Evolutionary conservation across 2,888 invertebrate species (phyloP), one percentile per base, ranked within the genome.

Genomic region (Strigamia crassipes): DNA sequence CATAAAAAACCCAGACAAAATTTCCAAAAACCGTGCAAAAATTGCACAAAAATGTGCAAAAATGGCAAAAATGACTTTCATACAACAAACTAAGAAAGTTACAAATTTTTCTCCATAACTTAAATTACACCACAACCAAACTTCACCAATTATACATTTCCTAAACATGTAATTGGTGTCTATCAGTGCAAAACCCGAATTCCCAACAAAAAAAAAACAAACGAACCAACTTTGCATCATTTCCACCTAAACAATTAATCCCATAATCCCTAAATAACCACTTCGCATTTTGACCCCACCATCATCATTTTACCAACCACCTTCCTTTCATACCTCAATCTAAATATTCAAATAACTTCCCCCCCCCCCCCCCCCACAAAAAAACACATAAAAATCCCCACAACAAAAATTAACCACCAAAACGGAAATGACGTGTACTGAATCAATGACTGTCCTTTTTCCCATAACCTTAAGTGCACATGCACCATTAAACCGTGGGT

Each of bases 391-490:
- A n/a, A n/a, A 27, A 27, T n/a, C n/a, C n/a, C 27, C 2, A 0
- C 6, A 18, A 10, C 21, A 61, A 10, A 9, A 61, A 61, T 23
- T 56, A 56, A 15, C 18, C 61, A 61, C 10, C 23, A 2, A 1
- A 27, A 1, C 61, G 61, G 61, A 61, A 4, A 61, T 61, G 61
- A 61, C 61, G 61, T 23, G 9, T 23, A 1, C 61, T 2, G 23
- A 61, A 61, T 61, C 61, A 61, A 18, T 61, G 61, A 61, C 61
- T 61, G 61, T 61, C 21, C 61, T 61, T 61, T 61, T 61, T 61
- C 61, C 61, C 61, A 61, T 61, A 23, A 23, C 61, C 61, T 61
- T 61, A 61, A 61, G 61, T 23, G 23, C 12, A 61, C 61, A 61
- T 8, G 61, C 61, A 23, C 61, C 61, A 61, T 61, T 61, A 61